phyloP scores from a whole-genome alignment of 1,140 invertebrate genomes.

The Wiebesia pumilae region DNA sequence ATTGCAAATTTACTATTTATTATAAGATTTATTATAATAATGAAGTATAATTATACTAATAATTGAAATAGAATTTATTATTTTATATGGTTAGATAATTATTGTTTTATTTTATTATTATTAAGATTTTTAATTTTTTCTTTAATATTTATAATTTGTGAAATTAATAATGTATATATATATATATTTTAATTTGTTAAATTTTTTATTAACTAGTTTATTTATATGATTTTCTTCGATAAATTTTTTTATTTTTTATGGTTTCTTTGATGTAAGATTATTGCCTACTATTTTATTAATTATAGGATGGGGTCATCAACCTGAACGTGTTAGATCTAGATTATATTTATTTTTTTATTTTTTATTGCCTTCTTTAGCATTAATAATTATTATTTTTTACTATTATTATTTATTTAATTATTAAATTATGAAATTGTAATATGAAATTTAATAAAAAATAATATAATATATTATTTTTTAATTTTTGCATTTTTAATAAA shows the following conservation, averaged over 20 bases:
- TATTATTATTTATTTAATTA: conserved; percentile 56
- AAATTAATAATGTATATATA: conserved; percentile 19
- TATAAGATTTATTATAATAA: no score
- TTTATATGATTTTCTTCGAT: conserved; percentile 77
- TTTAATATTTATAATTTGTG: conserved; percentile 73
- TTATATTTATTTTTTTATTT: conserved; percentile 81
- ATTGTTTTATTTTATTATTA: conserved; percentile 75
- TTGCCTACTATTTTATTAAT: conserved; percentile 80
- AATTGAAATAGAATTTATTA: conserved; percentile 67
- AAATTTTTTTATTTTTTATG: conserved; percentile 80
- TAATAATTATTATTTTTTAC: conserved; percentile 75
- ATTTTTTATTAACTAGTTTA: conserved; percentile 76
- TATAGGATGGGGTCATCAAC: conserved; percentile 79
- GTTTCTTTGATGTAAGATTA: conserved; percentile 80
- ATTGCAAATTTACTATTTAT: no score
- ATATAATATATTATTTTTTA: conserved; percentile 75
- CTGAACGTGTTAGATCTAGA: conserved; percentile 78
- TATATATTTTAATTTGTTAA: conserved; percentile 71
- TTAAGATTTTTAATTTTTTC: conserved; percentile 75
- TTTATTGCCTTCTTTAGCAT: conserved; percentile 77
- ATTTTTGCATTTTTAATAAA: no score
- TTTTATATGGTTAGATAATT: conserved; percentile 72
- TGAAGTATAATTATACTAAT: no score
- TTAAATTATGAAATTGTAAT: conserved; percentile 54
- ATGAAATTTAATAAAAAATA: conserved; percentile 34